Percentiles rank a stretch among this genome's conserved stretches.
Evolutionary conservation across 2,113 vertebrate genomes (phyloP).

Genomic region (Ciconia stormi): DNA sequence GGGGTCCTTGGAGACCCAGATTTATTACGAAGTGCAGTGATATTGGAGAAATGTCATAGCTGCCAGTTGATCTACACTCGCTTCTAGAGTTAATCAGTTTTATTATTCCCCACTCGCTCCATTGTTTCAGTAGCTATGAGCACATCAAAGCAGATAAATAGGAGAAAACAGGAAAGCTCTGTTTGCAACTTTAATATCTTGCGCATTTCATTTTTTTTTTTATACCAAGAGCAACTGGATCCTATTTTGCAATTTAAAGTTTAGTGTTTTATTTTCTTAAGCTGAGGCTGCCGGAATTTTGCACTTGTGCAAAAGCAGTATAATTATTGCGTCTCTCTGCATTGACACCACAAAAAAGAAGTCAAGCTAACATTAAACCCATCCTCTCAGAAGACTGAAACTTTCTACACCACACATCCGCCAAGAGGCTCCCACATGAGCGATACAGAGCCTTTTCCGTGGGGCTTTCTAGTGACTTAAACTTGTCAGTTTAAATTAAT

Average conservation of each 20-base stretch:
- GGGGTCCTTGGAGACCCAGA: neutral
- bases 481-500: neutral
- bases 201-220: neutral
- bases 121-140: neutral
- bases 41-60: neutral
- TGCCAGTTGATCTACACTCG: neutral
- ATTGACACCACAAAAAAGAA: neutral
- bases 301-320: neutral
- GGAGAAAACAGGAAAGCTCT: neutral
- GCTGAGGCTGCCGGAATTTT: neutral
- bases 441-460: neutral
- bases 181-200: neutral
- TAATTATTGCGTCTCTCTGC: neutral
- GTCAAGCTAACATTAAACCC: neutral
- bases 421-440: neutral
- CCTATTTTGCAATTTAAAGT: neutral
- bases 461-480: conserved; percentile 1
- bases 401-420: neutral
- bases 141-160: neutral
- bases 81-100: neutral
- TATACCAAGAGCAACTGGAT: neutral
- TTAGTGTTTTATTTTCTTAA: neutral
- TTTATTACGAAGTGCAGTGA: neutral
- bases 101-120: neutral
- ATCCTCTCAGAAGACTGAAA: neutral